A percentile compares a stretch with the other conserved stretches of the same genome.
These are phyloP conservation scores for Polypedilum vanderplanki DNA, from an alignment of 1,140 invertebrate genomes.

Conservation along the genomic window DNA sequence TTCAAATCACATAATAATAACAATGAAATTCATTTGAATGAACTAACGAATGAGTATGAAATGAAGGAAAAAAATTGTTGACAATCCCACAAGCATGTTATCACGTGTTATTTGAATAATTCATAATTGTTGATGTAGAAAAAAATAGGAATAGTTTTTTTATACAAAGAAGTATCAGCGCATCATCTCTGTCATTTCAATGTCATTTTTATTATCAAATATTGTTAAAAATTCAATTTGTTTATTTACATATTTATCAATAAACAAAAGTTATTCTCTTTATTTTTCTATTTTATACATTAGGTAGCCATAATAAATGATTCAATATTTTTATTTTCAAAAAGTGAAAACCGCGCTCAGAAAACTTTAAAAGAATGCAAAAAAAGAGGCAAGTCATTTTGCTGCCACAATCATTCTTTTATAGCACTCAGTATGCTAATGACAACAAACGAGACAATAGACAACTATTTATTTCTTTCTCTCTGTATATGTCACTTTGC, in stretches of 20 bases:
- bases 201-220: too few species aligned
- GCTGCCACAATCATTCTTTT: background rate
- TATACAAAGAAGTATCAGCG: too few species aligned
- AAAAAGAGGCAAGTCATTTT: conserved; percentile 4
- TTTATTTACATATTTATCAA: too few species aligned
- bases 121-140: too few species aligned
- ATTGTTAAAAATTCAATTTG: too few species aligned
- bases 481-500: background rate
- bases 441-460: conserved; percentile 4
- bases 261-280: too few species aligned
- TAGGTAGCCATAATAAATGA: background rate
- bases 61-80: background rate
- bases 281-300: too few species aligned
- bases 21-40: background rate
- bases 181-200: too few species aligned
- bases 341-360: background rate
- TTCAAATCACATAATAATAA: conserved; percentile 13
- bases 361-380: background rate
- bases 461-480: background rate
- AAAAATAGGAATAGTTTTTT: too few species aligned
- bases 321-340: background rate
- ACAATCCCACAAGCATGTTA: background rate
- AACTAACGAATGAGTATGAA: background rate
- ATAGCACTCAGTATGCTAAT: background rate
- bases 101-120: conserved; percentile 2